Evolutionary conservation across 1,140 invertebrate genomes (phyloP).

Genomic region (Papilio xuthus): DNA sequence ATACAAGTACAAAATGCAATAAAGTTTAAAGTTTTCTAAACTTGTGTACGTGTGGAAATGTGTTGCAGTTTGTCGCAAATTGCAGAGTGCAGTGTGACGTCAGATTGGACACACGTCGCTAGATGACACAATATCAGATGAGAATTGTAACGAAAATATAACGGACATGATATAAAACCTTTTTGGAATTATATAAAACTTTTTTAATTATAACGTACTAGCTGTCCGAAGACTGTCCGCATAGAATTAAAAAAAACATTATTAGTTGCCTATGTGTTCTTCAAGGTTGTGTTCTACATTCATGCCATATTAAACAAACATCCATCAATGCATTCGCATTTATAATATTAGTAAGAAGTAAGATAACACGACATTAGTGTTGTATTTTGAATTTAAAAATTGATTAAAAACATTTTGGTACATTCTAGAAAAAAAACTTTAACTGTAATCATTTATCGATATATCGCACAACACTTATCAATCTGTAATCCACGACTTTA

Average conservation of each 20-base stretch:
- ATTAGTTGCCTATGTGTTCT: too few relatives aligned
- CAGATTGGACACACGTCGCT: not conserved
- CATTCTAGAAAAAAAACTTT: not conserved
- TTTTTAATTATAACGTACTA: not conserved
- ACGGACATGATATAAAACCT: constrained; percentile 6
- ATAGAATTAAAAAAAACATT: too few relatives aligned
- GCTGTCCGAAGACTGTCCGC: too few relatives aligned
- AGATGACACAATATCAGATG: not conserved
- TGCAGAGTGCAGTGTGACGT: not conserved
- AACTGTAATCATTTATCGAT: too few relatives aligned
- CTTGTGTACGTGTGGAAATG: not conserved
- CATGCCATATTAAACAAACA: too few relatives aligned
- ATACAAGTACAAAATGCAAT: not conserved
- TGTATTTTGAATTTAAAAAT: not conserved
- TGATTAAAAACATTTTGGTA: not conserved
- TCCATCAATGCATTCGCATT: too few relatives aligned
- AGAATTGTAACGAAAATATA: constrained; percentile 18
- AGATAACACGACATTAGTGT: too few relatives aligned
- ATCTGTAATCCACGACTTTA: too few relatives aligned
- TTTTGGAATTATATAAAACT: not conserved
- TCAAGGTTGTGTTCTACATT: too few relatives aligned
- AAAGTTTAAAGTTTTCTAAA: not conserved
- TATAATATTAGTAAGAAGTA: too few relatives aligned
- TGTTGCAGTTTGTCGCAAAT: not conserved
- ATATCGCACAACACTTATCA: too few relatives aligned